Evolutionary conservation across 2,888 invertebrate species (phyloP), one percentile per base, ranked within the genome.

Genomic region (Electrophaes corylata): DNA sequence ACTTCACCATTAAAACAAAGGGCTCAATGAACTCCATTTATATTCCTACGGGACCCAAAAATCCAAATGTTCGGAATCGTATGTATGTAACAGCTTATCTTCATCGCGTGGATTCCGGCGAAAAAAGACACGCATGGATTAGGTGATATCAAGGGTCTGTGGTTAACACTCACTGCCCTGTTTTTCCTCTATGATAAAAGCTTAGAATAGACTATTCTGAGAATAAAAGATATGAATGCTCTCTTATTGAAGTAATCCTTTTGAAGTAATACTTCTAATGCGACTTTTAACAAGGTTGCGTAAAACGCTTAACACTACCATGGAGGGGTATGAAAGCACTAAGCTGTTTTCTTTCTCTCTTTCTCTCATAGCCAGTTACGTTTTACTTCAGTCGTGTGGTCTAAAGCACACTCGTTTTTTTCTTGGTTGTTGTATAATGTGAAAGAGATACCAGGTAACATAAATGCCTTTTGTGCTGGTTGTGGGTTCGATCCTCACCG

Each of bases 81-180:
- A 65, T 62, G 66, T 56, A 60, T 70, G 64, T 54, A 63, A 62
- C 37, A 49, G 49, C 58, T 58, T 58, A 58, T 58, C 53, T 53
- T 16, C 49, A 58, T 58, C 58, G 57, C 47, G 33, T 49, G 53
- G 53, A 50, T 50, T 59, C 45, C n/a, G 35, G 26, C 8, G 44
- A 26, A 81, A 82, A 84, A 76, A 73, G 68, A 67, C 70, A 66
- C 71, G 69, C 73, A 51, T 66, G 76, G 76, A 80, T 79, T 82
- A 78, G 69, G 65, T 20, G 49, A 68, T 76, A 79, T 77, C 71
- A 68, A 53, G 63, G 49, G 49, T 44, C 60, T 43, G 62, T 66
- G 67, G 60, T 73, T 70, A 72, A 70, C 70, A 71, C 66, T 67
- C 57, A 14, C 48, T 49, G 33, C 37, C 39, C 33, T 41, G 44